These are phyloP conservation scores for Anas capensis DNA, from an alignment of 2,797 vertebrate genomes.

Conservation along the genomic window DNA sequence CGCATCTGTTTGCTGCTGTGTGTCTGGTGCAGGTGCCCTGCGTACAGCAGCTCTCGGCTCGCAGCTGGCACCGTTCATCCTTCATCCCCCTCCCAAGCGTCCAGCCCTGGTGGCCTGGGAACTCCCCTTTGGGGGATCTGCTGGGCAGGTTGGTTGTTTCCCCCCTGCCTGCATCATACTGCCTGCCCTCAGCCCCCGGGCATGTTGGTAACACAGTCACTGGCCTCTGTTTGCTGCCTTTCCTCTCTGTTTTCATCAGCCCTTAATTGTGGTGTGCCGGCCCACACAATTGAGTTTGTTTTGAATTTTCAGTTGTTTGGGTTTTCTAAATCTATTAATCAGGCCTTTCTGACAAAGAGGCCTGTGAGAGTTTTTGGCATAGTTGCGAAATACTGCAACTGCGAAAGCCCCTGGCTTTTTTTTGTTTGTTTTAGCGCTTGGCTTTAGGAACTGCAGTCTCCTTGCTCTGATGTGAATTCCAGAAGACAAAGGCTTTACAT, in stretches of 20 bases:
- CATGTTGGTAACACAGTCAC: background rate
- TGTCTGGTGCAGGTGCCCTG: background rate
- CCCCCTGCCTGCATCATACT: background rate
- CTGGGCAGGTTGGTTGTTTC: background rate
- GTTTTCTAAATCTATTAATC: slow-evolving; percentile 41
- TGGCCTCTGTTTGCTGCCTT: background rate
- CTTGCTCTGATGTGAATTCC: slow-evolving; percentile 54
- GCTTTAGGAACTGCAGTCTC: slow-evolving; percentile 9
- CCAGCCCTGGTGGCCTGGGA: background rate
- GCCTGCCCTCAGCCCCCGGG: background rate
- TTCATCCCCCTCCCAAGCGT: background rate
- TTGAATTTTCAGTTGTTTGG: slow-evolving; percentile 54
- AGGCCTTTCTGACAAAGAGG: slow-evolving; percentile 24
- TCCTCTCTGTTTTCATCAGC: slow-evolving; percentile 21
- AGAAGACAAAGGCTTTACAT: slow-evolving; percentile 38
- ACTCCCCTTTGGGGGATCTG: fast-evolving
- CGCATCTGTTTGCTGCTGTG: background rate
- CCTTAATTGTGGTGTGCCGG: slow-evolving; percentile 1
- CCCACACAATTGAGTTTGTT: slow-evolving; percentile 23
- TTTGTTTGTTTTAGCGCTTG: background rate
- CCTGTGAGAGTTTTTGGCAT: slow-evolving; percentile 49
- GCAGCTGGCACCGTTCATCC: background rate
- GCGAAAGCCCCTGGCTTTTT: slow-evolving; percentile 9
- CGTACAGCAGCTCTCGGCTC: background rate
- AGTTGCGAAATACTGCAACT: slow-evolving; percentile 46